Evolutionary conservation across 2,113 vertebrate genomes (phyloP), one percentile per base, ranked within the genome.

Genomic region (Lagopus muta): DNA sequence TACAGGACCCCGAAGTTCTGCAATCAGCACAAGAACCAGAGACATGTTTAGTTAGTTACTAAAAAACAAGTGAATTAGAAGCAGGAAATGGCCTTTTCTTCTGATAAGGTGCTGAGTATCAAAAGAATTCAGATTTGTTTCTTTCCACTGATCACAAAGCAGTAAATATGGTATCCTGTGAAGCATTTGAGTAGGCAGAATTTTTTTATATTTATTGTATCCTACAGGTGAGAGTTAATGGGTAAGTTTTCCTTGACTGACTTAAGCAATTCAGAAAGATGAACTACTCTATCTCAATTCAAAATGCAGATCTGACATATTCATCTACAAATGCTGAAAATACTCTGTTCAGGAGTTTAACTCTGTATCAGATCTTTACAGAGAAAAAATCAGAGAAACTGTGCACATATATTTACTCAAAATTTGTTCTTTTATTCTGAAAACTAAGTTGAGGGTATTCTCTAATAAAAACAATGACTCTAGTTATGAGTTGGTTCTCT

Each of bases 1-100:
- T 62, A 75, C 28, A 73, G 64, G 34, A 73, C 38, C 19, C 25
- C 67, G 60, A 45, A 87, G 54, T 82, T 85, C 77, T 80, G 54
- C 62, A 71, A 24, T 72, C 73, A 80, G 45, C 54, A 78, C 40
- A 65, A 82, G 81, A 91, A 82, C 36, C 42, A 79, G n/a, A 86
- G 32, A 70, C 0, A 3, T 84, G 30, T 69, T 94, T 81, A 73
- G 54, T 78, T 72, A 86, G 57, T 61, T n/a, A 43, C 71, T 50
- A 82, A 42, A 45, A 92, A 75, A 19, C 48, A 48, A 58, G 60
- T 62, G 74, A 93, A 93, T 89, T 62, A 45, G 62, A 82, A 89
- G 77, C 48, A 93, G 66, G 36, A 58, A 86, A 48, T 82, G 43
- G 24, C 2, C 52, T 92, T 92, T 72, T 75, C 73, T 80, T 83